A percentile compares a stretch with the other conserved stretches of the same genome.
phyloP scores from a whole-genome alignment of 1,140 invertebrate genomes.

The Plutomurus gul region DNA sequence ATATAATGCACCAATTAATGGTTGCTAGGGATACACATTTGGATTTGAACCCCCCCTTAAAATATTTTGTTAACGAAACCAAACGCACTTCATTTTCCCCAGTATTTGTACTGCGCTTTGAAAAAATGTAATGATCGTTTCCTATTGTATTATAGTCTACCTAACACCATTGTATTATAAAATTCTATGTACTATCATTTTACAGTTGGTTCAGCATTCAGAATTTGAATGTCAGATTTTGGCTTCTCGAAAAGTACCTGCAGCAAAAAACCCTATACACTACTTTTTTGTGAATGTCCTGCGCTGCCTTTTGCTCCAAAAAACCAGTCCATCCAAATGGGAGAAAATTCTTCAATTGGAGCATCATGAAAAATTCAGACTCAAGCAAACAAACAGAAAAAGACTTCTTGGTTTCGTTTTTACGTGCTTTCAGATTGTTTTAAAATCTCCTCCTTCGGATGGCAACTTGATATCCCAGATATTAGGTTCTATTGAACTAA shows the following conservation, averaged over 20 bases:
- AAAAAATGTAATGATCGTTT: too few relatives aligned
- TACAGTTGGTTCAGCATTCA: not conserved
- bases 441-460: constrained; percentile 62
- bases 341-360: constrained; percentile 66
- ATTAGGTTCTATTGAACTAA: constrained; percentile 70
- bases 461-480: constrained; percentile 67
- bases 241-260: constrained; percentile 7
- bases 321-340: constrained; percentile 66
- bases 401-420: constrained; percentile 65
- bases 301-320: constrained; percentile 67
- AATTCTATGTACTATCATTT: too few relatives aligned
- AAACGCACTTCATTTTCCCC: too few relatives aligned
- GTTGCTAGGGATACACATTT: too few relatives aligned
- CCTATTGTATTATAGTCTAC: too few relatives aligned
- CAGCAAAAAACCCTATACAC: constrained; percentile 16
- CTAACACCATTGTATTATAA: too few relatives aligned
- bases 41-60: too few relatives aligned
- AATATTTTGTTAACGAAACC: too few relatives aligned
- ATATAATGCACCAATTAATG: too few relatives aligned
- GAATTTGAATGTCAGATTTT: constrained; percentile 31
- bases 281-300: constrained; percentile 69
- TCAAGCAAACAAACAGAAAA: constrained; percentile 63
- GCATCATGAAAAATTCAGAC: constrained; percentile 66
- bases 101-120: too few relatives aligned
- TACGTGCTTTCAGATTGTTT: constrained; percentile 64